Evolutionary conservation across 2,113 vertebrate genomes (phyloP).

Genomic region (Tretioscincus oriximinensis): DNA sequence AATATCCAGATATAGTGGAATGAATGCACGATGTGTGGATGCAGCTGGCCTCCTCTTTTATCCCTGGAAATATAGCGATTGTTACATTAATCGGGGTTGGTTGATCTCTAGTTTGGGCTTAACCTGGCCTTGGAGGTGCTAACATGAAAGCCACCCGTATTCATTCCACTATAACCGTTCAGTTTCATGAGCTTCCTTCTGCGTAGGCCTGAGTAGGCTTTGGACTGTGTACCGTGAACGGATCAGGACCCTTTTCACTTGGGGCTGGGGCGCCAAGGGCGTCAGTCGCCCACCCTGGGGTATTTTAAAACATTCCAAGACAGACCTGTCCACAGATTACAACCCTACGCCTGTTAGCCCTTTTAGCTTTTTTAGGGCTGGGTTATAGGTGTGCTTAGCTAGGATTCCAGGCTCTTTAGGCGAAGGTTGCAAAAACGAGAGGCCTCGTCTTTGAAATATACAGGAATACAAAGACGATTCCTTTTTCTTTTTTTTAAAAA

Average conservation of each 20-base stretch:
- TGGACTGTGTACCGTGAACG: too few relatives aligned
- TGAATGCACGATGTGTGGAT: too few relatives aligned
- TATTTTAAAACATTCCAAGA: background rate
- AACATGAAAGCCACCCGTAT: too few relatives aligned
- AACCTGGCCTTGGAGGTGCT: background rate
- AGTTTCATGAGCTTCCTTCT: background rate
- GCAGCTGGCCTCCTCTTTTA: background rate
- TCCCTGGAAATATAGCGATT: background rate
- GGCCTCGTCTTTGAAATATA: background rate
- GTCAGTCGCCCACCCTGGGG: too few relatives aligned
- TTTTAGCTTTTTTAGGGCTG: background rate
- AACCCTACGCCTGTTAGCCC: background rate
- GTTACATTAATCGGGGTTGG: background rate
- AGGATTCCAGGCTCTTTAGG: background rate
- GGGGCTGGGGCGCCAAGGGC: too few relatives aligned
- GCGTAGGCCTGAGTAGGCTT: background rate
- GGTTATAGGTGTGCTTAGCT: background rate
- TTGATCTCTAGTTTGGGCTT: background rate
- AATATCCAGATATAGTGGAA: too few relatives aligned
- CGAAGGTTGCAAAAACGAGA: background rate
- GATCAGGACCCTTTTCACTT: too few relatives aligned
- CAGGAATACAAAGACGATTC: background rate
- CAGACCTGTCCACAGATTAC: background rate
- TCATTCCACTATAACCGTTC: too few relatives aligned
- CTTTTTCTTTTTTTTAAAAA: too few relatives aligned